Conservation (phyloP, 1,140 invertebrate species). For the Epicauta chinensis region DNA sequence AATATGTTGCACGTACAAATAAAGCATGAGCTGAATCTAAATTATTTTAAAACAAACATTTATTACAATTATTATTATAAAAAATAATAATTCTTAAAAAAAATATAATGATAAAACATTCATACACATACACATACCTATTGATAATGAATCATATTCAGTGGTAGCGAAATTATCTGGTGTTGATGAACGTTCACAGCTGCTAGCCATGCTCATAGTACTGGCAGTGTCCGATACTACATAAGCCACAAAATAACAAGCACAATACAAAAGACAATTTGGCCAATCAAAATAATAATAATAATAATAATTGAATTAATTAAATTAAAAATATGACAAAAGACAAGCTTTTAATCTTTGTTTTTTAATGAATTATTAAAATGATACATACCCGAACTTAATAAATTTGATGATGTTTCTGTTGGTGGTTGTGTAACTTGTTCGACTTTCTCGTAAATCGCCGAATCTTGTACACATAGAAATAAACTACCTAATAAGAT, state of each 20-base stretch:
- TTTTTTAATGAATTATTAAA: background rate
- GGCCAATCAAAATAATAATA: slow-evolving; percentile 17
- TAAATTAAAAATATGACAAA: slow-evolving; percentile 6
- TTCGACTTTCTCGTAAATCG: slow-evolving; percentile 67
- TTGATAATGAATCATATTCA: slow-evolving; percentile 28
- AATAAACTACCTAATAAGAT: slow-evolving; percentile 79
- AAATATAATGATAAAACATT: slow-evolving; percentile 1
- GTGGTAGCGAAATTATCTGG: slow-evolving; percentile 26
- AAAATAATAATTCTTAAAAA: slow-evolving; percentile 1
- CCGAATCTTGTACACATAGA: slow-evolving; percentile 75
- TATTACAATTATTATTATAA: background rate
- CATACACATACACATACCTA: slow-evolving; percentile 32
- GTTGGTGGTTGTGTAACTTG: slow-evolving; percentile 52
- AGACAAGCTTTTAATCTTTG: too few relatives aligned
- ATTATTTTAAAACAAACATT: too few relatives aligned
- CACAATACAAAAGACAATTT: slow-evolving; percentile 20
- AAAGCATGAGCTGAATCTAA: slow-evolving; percentile 77
- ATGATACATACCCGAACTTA: slow-evolving; percentile 59
- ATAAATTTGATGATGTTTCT: slow-evolving; percentile 57
- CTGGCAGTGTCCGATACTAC: slow-evolving; percentile 42
- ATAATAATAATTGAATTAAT: background rate
- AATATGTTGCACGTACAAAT: slow-evolving; percentile 84
- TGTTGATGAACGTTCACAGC: slow-evolving; percentile 31
- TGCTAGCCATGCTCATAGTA: slow-evolving; percentile 40
- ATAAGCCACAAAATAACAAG: slow-evolving; percentile 29